Conservation (phyloP, 1,140 invertebrate species). For the Papilio dardanus region DNA sequence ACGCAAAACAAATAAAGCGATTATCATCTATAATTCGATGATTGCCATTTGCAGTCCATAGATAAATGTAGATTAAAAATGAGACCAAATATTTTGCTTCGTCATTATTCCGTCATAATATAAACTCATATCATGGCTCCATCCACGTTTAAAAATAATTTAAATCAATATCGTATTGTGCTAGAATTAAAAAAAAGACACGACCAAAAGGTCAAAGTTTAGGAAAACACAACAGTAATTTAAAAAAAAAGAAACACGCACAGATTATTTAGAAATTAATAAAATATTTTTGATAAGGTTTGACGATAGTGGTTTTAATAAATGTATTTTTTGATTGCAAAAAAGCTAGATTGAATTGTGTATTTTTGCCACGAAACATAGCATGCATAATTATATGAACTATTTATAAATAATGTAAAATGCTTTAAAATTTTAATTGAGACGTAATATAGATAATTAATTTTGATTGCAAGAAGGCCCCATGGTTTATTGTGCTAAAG, state of each 20-base stretch:
- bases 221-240: not conserved
- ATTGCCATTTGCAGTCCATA: not conserved
- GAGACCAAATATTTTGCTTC: slow-evolving; percentile 39
- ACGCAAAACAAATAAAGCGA: no score
- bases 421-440: no score
- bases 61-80: slow-evolving; percentile 22
- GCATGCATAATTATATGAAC: not conserved
- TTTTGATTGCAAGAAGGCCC: no score
- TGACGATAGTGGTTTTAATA: slow-evolving; percentile 24
- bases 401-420: not conserved
- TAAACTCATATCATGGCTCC: slow-evolving; percentile 74
- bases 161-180: slow-evolving; percentile 44
- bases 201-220: slow-evolving; percentile 3
- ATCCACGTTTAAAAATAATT: slow-evolving; percentile 65
- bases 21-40: not conserved
- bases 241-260: slow-evolving; percentile 62
- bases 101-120: slow-evolving; percentile 57
- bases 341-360: slow-evolving; percentile 4
- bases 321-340: slow-evolving; percentile 14
- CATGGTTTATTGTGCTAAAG: no score
- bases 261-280: slow-evolving; percentile 58
- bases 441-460: no score
- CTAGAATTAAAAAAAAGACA: slow-evolving; percentile 38
- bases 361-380: not conserved
- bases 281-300: slow-evolving; percentile 70